Evolutionary conservation across 2,113 vertebrate genomes (phyloP), one percentile per base, ranked within the genome.

Genomic region (Cinclus cinclus): DNA sequence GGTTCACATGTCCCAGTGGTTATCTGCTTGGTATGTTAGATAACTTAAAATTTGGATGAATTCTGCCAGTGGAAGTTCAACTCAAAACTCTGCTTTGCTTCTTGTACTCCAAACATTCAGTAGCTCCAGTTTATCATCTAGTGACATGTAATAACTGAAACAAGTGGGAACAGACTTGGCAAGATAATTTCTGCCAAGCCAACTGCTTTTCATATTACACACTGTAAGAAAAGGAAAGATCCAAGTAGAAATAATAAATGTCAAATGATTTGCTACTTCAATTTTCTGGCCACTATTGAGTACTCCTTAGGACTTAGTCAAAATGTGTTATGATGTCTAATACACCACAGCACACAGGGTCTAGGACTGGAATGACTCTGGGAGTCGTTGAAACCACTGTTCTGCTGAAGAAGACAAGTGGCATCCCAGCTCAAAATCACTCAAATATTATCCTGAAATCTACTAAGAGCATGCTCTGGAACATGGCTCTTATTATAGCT

Each of bases 281-380:
- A 25, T 89, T 87, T 88, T 91, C 52, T 84, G 60, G 52, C 25
- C 4, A 2, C 20, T 74, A 39, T 12, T 75, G 75, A 55, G 24
- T 41, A 4, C 4, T 84, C 27, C 62, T 60, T n/a, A 89, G 13
- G 33, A 71, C 84, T 83, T 35, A 84, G n/a, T 71, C 10, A 78
- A 62, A 94, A 75, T 4, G 1, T 2, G 1, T 18, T 59, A 13
- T 20, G 21, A 31, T 79, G 28, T 60, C 49, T 20, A 30, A 71
- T 22, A 47, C 16, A 42, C 3, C 11, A 39, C 31, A 87, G 12
- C 30, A 56, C 47, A 37, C 39, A n/a, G 11, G 16, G 21, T 3
- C 24, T 22, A 24, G 42, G 21, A 59, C 23, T 41, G 13, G 11
- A 60, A 5, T 0, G 0, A 10, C 8, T 55, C 49, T 89, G 18